Percentiles rank a stretch among this genome's conserved stretches.
Evolutionary conservation across 2,113 vertebrate genomes (phyloP).

Genomic region (Sprattus sprattus): DNA sequence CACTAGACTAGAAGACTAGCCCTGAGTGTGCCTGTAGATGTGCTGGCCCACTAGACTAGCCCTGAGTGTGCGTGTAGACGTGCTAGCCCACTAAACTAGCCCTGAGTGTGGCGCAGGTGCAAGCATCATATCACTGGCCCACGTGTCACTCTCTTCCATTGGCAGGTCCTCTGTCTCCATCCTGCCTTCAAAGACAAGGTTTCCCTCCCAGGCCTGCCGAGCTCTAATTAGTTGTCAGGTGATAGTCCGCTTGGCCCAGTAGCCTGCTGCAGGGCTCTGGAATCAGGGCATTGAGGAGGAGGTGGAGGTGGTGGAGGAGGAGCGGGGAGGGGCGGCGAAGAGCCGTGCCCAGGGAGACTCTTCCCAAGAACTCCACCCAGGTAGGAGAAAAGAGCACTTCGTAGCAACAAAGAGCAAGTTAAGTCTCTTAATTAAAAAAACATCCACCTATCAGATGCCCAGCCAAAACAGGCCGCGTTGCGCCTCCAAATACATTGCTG

Average conservation of each 20-base stretch:
- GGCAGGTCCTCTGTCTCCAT: conserved; percentile 48
- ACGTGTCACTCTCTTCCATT: conserved; percentile 5
- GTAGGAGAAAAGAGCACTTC: conserved; percentile 66
- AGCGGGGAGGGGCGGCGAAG: conserved; percentile 60
- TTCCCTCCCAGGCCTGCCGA: conserved; percentile 68
- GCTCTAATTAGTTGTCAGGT: conserved; percentile 76
- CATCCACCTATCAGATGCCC: conserved; percentile 53
- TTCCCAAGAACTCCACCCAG: conserved; percentile 19
- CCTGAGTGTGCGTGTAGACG: background rate
- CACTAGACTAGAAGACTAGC: no score
- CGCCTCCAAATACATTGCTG: background rate
- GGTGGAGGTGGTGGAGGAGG: conserved; percentile 54
- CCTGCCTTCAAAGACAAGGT: conserved; percentile 65
- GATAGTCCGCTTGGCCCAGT: conserved; percentile 61
- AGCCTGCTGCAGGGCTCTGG: conserved; percentile 58
- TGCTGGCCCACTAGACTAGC: background rate
- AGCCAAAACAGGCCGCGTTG: background rate
- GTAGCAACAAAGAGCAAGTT: conserved; percentile 65
- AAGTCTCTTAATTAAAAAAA: conserved; percentile 57
- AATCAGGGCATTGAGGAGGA: background rate
- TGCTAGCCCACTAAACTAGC: background rate
- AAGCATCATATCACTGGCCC: background rate
- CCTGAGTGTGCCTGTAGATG: background rate
- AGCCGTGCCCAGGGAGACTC: conserved; percentile 55
- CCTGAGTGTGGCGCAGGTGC: background rate